Evolutionary conservation across 2,797 vertebrate genomes (phyloP).

Genomic region (Falco columbarius): DNA sequence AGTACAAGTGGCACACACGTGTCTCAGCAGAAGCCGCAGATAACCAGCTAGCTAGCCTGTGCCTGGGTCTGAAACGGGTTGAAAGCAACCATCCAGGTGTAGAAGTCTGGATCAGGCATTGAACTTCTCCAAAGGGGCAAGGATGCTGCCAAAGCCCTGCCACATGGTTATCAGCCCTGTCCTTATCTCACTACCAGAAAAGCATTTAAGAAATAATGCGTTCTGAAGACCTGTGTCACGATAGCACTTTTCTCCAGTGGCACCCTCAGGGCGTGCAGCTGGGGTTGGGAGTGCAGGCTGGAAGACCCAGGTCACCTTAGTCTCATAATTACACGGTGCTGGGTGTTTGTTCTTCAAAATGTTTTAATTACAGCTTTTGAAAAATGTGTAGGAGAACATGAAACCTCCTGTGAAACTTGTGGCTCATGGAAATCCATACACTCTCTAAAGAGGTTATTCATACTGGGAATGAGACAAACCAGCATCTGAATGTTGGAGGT

Average conservation of each 20-base stretch:
- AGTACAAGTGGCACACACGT: not conserved
- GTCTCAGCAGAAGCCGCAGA: not conserved
- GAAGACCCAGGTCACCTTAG: not conserved
- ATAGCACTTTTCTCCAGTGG: not conserved
- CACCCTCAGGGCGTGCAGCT: rapidly evolving
- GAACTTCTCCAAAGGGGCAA: not conserved
- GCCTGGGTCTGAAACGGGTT: not conserved
- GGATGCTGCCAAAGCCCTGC: not conserved
- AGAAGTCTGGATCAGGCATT: not conserved
- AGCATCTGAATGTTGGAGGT: not conserved
- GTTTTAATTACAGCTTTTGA: not conserved
- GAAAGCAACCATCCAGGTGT: not conserved
- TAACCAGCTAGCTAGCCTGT: rapidly evolving
- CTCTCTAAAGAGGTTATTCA: not conserved
- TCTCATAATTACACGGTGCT: not conserved
- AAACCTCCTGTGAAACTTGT: not conserved
- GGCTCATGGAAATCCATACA: not conserved
- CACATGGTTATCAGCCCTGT: not conserved
- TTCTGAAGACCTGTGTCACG: not conserved
- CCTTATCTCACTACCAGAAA: not conserved
- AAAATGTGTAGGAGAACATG: not conserved
- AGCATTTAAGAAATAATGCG: not conserved
- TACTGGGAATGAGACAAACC: not conserved
- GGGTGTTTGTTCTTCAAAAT: not conserved
- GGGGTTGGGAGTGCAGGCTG: not conserved